Evolutionary conservation across 2,113 vertebrate genomes (phyloP), one percentile per base, ranked within the genome.

Genomic region (Festucalex cinctus): DNA sequence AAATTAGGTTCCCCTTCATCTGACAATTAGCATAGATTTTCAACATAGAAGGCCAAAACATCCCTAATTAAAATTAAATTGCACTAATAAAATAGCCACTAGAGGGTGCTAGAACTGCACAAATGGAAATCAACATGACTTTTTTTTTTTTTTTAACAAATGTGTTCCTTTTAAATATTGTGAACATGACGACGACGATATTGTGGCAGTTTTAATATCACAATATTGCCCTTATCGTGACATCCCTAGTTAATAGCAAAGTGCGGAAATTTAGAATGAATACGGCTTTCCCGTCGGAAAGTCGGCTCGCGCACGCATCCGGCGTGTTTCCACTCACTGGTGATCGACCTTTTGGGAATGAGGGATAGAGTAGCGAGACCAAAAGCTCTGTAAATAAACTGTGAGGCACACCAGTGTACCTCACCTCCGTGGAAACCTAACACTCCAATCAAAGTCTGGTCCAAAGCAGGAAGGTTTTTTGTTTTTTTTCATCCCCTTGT

Each of bases 321-420:
- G n/a, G n/a, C 72, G 67, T 85, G 80, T 88, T 86, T 84, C 81
- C 79, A 80, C 81, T 82, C 79, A 71, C 59, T 64, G 66, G 26
- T 54, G 60, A 69, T 74, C 48, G 71, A 78, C 43, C 41, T 43
- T 65, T 62, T 24, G 35, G 74, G 26, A 35, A 37, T 35, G 41
- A 53, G 46, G 49, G 65, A 54, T 68, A 69, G 59, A 70, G 39
- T 65, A 73, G 71, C 44, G 3, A 71, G 73, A 76, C 63, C 76
- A 69, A 65, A 78, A 83, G 73, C 66, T 86, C 80, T 83, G 84
- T 82, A 86, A 88, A 90, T 88, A 89, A 86, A 88, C 80, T 85
- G 26, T 49, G 65, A 73, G 63, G 48, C 48, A 41, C 39, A 41
- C 39, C 39, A 41, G 39, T 12, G 39, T 59, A 74, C 58, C 71